Percentiles rank a stretch among this genome's conserved stretches.
Conservation (phyloP, 2,797 vertebrate genomes). For the Rhinatrema bivittatum region DNA sequence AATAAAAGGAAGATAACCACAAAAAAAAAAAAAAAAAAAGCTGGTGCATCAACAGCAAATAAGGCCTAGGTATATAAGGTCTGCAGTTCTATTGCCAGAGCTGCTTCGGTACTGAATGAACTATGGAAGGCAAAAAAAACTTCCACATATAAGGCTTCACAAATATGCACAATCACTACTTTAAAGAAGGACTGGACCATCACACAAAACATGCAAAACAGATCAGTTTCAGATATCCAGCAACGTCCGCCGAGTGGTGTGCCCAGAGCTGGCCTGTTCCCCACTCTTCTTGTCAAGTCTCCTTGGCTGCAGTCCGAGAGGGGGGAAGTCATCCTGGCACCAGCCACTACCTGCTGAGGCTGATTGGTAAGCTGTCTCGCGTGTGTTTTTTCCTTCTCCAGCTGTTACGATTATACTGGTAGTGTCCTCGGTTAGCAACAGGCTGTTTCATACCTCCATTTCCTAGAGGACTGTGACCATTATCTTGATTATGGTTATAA, state of each 20-base stretch:
- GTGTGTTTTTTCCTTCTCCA: conserved; percentile 79
- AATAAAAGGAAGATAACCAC: conserved; percentile 10
- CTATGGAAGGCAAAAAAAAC: conserved; percentile 43
- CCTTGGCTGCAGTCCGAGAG: conserved; percentile 21
- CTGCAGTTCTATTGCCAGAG: conserved; percentile 45
- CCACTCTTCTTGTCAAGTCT: conserved; percentile 25
- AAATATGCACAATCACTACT: conserved; percentile 54
- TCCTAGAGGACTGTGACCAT: conserved; percentile 49
- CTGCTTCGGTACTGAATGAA: conserved; percentile 49
- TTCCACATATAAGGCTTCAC: conserved; percentile 56
- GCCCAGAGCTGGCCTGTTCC: conserved; percentile 61
- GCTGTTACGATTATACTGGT: conserved; percentile 75
- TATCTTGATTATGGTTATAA: conserved; percentile 62
- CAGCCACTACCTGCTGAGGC: conserved; percentile 74
- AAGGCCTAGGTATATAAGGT: conserved; percentile 38
- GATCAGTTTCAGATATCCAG: conserved; percentile 47
- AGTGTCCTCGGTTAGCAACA: conserved; percentile 66
- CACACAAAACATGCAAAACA: conserved; percentile 68
- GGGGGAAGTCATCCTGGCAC: conserved; percentile 28
- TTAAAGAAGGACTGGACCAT: conserved; percentile 50
- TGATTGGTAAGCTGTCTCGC: conserved; percentile 76
- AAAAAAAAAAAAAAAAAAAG: conserved; percentile 31
- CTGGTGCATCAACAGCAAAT: conserved; percentile 51
- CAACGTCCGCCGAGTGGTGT: conserved; percentile 42
- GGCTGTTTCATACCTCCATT: conserved; percentile 56